Evolutionary conservation across 2,888 invertebrate genomes (phyloP).

Genomic region (Vesta saturnalis): DNA sequence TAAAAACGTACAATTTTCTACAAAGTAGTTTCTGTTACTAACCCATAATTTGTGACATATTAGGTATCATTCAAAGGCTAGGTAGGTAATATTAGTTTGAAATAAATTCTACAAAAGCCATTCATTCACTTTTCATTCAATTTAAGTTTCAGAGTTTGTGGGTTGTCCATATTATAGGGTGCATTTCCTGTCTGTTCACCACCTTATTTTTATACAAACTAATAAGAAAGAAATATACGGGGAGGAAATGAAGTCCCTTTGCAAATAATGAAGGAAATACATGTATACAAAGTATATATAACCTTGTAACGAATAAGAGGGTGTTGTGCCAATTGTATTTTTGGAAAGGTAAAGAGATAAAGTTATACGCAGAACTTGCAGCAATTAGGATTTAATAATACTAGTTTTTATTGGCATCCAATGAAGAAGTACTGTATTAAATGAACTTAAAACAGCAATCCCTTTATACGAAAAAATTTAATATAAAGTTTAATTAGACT

Average conservation of each 20-base stretch:
- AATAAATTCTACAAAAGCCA: slow-evolving; percentile 18
- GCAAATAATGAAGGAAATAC: slow-evolving; percentile 9
- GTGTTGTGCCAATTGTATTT: slow-evolving; percentile 2
- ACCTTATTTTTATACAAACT: slow-evolving; percentile 31
- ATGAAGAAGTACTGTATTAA: slow-evolving; percentile 16
- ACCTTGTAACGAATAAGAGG: slow-evolving; percentile 11
- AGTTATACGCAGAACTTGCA: not conserved
- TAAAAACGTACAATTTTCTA: not conserved
- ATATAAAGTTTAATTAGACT: slow-evolving; percentile 26
- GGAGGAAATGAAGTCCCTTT: slow-evolving; percentile 18
- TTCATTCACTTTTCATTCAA: slow-evolving; percentile 26
- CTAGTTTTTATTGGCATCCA: no score
- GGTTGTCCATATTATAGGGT: slow-evolving; percentile 34
- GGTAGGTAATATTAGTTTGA: slow-evolving; percentile 8
- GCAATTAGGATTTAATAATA: not conserved
- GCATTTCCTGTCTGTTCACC: slow-evolving; percentile 38
- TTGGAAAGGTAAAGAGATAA: not conserved
- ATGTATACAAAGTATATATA: slow-evolving; percentile 19
- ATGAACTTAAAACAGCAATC: slow-evolving; percentile 8
- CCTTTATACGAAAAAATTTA: slow-evolving; percentile 21
- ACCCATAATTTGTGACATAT: slow-evolving; percentile 1
- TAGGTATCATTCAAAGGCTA: not conserved
- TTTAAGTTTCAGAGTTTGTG: slow-evolving; percentile 33
- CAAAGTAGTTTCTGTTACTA: not conserved
- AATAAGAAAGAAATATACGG: slow-evolving; percentile 30